These are phyloP conservation scores for Cephonodes hylas DNA, from an alignment of 2,888 invertebrate genomes.

Conservation along the genomic window DNA sequence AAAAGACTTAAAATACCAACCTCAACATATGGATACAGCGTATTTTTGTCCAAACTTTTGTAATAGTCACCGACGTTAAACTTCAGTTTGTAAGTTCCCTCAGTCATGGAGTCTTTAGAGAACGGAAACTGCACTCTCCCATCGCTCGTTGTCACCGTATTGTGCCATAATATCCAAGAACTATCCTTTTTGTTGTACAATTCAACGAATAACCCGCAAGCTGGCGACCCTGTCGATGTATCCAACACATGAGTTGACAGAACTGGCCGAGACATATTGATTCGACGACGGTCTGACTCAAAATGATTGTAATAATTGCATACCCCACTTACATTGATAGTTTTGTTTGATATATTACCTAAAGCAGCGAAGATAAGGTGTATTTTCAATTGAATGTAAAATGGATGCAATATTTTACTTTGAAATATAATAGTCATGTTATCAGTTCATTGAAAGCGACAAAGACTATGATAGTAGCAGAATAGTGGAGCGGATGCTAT, in stretches of 20 bases:
- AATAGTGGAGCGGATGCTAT: too few species aligned
- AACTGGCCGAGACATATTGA: slow-evolving; percentile 76
- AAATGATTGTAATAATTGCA: background rate
- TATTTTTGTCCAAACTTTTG: slow-evolving; percentile 78
- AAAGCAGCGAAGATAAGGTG: background rate
- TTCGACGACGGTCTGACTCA: background rate
- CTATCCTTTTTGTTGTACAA: slow-evolving; percentile 84
- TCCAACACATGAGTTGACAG: slow-evolving; percentile 89
- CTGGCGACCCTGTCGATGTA: slow-evolving; percentile 85
- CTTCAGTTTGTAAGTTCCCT: slow-evolving; percentile 87
- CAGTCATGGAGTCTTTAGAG: slow-evolving; percentile 79
- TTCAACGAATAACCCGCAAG: slow-evolving; percentile 84
- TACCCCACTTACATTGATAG: background rate
- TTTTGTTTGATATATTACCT: background rate
- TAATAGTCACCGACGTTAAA: slow-evolving; percentile 89
- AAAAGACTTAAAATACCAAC: slow-evolving; percentile 51
- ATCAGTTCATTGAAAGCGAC: too few species aligned
- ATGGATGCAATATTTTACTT: background rate
- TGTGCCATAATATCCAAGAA: slow-evolving; percentile 85
- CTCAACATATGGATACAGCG: slow-evolving; percentile 89
- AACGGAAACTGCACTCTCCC: slow-evolving; percentile 85
- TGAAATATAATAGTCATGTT: too few species aligned
- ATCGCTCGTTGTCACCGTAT: slow-evolving; percentile 82
- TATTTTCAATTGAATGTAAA: background rate
- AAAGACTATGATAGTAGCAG: too few species aligned